phyloP scores from a whole-genome alignment of 2,113 vertebrate genomes.

The Pithys albifrons region DNA sequence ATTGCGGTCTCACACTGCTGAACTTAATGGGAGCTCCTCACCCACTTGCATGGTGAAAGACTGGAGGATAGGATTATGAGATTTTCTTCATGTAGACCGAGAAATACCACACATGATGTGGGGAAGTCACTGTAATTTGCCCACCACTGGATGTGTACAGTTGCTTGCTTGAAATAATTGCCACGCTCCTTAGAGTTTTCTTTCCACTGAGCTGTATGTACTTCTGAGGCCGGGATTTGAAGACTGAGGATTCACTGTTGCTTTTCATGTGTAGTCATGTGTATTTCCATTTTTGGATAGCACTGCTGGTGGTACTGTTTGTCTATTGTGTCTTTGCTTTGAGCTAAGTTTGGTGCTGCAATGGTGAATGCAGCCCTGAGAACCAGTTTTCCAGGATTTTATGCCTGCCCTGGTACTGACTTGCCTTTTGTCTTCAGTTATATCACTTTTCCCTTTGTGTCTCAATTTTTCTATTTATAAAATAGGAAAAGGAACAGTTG shows the following conservation, averaged over 20 bases:
- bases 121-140: neutral
- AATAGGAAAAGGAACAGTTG: neutral
- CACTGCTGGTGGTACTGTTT: neutral
- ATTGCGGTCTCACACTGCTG: conserved; percentile 5
- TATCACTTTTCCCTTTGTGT: neutral
- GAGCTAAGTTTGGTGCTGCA: neutral
- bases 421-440: neutral
- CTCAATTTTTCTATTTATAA: conserved; percentile 14
- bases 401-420: neutral
- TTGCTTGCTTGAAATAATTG: neutral
- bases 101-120: neutral
- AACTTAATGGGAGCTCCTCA: neutral
- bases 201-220: neutral
- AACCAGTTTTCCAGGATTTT: neutral
- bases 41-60: neutral
- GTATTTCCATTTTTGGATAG: neutral
- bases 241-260: neutral
- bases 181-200: neutral
- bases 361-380: neutral
- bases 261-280: neutral
- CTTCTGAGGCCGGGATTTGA: neutral
- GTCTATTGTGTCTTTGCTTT: neutral
- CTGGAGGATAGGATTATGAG: conserved; percentile 7
- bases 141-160: fast-evolving
- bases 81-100: neutral